Evolutionary conservation across 2,113 vertebrate genomes (phyloP), one percentile per base, ranked within the genome.

Genomic region (Nannobrachium achirus): DNA sequence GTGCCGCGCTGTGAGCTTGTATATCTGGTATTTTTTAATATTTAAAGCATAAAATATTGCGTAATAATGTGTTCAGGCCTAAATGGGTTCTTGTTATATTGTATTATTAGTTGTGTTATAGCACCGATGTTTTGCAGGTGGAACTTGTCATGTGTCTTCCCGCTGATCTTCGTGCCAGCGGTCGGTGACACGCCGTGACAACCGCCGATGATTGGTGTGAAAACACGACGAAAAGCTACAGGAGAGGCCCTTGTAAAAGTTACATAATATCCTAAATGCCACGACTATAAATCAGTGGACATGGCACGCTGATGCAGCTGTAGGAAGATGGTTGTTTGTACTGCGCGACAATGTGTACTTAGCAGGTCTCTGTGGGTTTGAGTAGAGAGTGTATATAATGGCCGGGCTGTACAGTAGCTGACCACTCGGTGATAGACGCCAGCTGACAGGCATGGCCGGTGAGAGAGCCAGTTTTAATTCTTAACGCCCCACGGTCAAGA

Each of bases 331-430:
- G 53, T 53, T 82, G 77, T 88, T 84, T 77, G 82, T 68, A 72
- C 73, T 73, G 66, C 69, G 71, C 61, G 63, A 79, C 79, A 84
- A 69, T 78, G 78, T 84, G 79, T 84, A 76, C 80, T 84, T 81
- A 86, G 56, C 60, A 62, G 70, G 73, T 62, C 74, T 82, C 80
- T 78, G 79, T 3, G 71, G 83, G 61, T 63, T 69, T 19, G 14
- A 76, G 68, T 45, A 5, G 50, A 73, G 50, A 73, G 66, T 82
- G 73, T 72, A 71, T 82, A 79, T 80, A 74, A 81, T 71, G 64
- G 78, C 68, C 65, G 61, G 49, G 50, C 63, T 71, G 64, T 78
- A 85, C 85, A 83, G 82, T 83, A 88, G 79, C 76, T 72, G 80
- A 82, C 78, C 82, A 71, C 80, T 64, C 2, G 20, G 66, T 83